These are phyloP conservation scores for Peromyscus californicus DNA, from an alignment of 2,113 vertebrate species.

Conservation along the genomic window DNA sequence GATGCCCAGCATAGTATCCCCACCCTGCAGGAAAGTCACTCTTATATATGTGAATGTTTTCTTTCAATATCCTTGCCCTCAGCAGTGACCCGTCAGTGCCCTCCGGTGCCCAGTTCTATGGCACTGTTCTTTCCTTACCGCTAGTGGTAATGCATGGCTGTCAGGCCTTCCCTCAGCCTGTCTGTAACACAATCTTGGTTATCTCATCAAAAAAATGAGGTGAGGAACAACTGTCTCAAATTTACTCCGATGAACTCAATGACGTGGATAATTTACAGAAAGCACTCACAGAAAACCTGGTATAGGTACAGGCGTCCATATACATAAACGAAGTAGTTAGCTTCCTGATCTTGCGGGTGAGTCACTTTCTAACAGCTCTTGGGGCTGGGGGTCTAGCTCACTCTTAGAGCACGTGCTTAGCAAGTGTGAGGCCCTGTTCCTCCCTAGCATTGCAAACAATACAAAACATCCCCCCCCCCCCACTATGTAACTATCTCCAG, in stretches of 20 bases:
- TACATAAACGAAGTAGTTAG: not conserved
- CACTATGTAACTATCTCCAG: not conserved
- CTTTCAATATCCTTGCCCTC: slow-evolving; percentile 28
- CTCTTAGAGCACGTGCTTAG: not conserved
- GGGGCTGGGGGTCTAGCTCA: not conserved
- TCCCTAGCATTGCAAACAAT: not conserved
- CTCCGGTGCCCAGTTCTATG: not conserved
- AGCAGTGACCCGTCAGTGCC: not conserved
- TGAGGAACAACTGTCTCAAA: not conserved
- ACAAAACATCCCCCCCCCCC: not conserved
- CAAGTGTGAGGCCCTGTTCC: not conserved
- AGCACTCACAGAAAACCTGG: not conserved
- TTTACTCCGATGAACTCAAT: slow-evolving; percentile 16
- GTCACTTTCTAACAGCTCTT: slow-evolving; percentile 11
- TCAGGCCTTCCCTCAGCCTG: not conserved
- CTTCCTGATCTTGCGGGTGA: not conserved
- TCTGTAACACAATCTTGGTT: not conserved
- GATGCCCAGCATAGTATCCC: too few species aligned
- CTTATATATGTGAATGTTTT: not conserved
- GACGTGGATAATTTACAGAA: not conserved
- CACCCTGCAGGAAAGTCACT: not conserved
- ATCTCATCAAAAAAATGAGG: not conserved
- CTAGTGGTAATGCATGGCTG: not conserved
- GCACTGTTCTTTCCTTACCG: not conserved
- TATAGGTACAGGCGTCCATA: not conserved